Evolutionary conservation across 2,113 vertebrate genomes (phyloP).

Genomic region (Psilopsiagon aymara): DNA sequence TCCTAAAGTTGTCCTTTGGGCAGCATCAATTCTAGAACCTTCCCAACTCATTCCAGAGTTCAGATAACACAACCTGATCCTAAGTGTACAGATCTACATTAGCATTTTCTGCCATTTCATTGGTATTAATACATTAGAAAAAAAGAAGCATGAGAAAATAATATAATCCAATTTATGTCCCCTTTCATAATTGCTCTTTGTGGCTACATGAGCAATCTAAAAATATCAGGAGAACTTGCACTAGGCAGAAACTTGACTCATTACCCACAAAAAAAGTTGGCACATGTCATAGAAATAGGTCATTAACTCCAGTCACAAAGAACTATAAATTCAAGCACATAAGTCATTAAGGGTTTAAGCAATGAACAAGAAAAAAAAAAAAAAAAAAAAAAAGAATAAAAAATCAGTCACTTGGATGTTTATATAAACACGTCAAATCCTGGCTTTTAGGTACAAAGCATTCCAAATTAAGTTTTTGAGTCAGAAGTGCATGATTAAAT

Average conservation of each 20-base stretch:
- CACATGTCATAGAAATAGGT: slow-evolving; percentile 2
- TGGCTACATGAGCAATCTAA: not conserved
- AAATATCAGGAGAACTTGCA: not conserved
- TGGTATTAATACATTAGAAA: not conserved
- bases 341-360: not conserved
- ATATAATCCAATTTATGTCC: not conserved
- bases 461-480: not conserved
- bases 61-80: not conserved
- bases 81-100: not conserved
- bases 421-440: not conserved
- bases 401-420: not conserved
- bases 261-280: slow-evolving; percentile 18
- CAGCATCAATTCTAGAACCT: not conserved
- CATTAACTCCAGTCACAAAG: slow-evolving; percentile 19
- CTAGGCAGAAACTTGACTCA: not conserved
- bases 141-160: not conserved
- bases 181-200: not conserved
- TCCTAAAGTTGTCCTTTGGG: not conserved
- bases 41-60: not conserved
- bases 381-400: not conserved
- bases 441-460: not conserved
- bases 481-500: not conserved
- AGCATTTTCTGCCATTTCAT: not conserved
- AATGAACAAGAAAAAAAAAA: not conserved
- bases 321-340: not conserved